Percentiles rank a stretch among this genome's conserved stretches.
These are phyloP conservation scores for Mormyrops attenuatus DNA, from an alignment of 2,797 vertebrate species.

Conservation along the genomic window DNA sequence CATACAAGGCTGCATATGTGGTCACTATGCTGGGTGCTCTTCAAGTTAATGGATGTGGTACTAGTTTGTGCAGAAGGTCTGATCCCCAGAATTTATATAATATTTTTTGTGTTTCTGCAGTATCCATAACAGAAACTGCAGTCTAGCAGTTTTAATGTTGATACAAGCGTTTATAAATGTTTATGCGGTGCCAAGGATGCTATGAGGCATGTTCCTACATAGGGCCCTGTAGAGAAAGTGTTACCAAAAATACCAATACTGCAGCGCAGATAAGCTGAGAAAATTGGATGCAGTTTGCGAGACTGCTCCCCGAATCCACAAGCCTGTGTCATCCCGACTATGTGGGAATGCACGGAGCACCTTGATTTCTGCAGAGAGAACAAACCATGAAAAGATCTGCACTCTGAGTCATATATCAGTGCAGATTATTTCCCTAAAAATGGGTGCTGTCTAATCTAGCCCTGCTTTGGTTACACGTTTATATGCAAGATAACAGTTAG, in stretches of 20 bases:
- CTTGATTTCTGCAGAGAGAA: not conserved
- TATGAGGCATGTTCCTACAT: not conserved
- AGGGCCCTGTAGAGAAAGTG: not conserved
- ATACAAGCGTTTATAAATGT: constrained; percentile 2
- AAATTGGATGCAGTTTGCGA: not conserved
- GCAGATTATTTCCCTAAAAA: constrained; percentile 9
- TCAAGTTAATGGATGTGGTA: not conserved
- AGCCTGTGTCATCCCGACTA: not conserved
- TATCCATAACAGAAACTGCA: constrained; percentile 2
- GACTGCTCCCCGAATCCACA: not conserved
- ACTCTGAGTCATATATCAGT: not conserved
- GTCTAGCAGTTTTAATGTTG: constrained; percentile 14
- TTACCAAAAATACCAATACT: not conserved
- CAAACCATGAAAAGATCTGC: constrained; percentile 10
- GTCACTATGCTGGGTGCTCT: not conserved
- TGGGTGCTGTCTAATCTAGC: not conserved
- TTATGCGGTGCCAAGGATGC: not conserved
- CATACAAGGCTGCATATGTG: not conserved
- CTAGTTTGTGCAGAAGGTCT: not conserved
- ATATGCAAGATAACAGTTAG: not conserved
- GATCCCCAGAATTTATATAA: not conserved
- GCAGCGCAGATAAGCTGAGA: not conserved
- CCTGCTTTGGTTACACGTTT: not conserved
- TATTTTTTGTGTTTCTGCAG: not conserved
- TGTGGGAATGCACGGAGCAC: constrained; percentile 8